Percentiles rank a stretch among this genome's conserved stretches.
Conservation (phyloP, 1,140 invertebrate species). For the Pissodes strobi region DNA sequence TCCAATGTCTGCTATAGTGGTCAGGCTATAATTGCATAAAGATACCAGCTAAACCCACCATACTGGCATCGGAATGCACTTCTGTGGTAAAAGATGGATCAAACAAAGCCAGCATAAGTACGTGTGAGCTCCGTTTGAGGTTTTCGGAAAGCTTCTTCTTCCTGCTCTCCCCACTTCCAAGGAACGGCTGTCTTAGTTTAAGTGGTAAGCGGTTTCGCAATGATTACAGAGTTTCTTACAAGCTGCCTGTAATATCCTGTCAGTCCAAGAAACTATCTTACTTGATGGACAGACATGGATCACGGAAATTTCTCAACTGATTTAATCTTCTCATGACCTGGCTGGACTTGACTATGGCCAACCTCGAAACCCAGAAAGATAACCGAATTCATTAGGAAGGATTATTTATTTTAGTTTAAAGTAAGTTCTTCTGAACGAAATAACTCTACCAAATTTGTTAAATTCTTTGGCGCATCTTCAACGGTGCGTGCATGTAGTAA, state of each 20-base stretch:
- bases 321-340: constrained; percentile 36
- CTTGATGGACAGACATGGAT: background rate
- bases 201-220: background rate
- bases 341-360: background rate
- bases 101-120: background rate
- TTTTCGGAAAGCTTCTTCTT: constrained; percentile 35
- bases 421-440: constrained; percentile 37
- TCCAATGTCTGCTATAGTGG: constrained; percentile 39
- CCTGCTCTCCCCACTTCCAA: constrained; percentile 12
- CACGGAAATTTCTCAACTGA: constrained; percentile 42
- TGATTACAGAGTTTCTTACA: background rate
- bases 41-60: background rate
- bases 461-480: too few relatives aligned
- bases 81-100: background rate
- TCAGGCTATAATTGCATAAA: constrained; percentile 46
- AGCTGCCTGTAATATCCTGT: too few relatives aligned
- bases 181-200: too few relatives aligned
- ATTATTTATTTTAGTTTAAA: constrained; percentile 31
- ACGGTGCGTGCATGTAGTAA: too few relatives aligned
- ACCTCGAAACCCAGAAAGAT: background rate
- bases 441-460: too few relatives aligned
- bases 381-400: constrained; percentile 23
- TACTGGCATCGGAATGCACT: constrained; percentile 9
- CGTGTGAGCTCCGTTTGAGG: constrained; percentile 13
- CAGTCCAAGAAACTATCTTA: too few relatives aligned